Conservation (phyloP, 2,797 vertebrate species). For the Rhinatrema bivittatum region DNA sequence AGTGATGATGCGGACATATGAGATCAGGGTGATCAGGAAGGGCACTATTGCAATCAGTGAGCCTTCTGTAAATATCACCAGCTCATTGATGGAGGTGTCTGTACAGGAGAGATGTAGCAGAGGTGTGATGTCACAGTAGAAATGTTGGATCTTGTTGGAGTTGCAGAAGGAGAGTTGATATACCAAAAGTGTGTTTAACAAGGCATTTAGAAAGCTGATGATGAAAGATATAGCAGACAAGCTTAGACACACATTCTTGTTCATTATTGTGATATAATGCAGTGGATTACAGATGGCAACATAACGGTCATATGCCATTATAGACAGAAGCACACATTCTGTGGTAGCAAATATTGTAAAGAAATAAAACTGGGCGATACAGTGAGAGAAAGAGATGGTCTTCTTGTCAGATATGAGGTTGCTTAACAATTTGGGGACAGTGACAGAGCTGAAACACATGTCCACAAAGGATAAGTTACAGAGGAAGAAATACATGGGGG, state of each 20-base stretch:
- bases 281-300: constrained; percentile 34
- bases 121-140: constrained; percentile 4
- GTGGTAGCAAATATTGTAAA: constrained; percentile 31
- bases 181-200: background rate
- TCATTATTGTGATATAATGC: constrained; percentile 22
- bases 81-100: too few relatives aligned
- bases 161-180: background rate
- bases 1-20: constrained; percentile 20
- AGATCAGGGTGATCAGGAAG: constrained; percentile 13
- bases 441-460: constrained; percentile 26
- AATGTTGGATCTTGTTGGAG: background rate
- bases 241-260: constrained; percentile 9
- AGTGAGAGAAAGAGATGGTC: constrained; percentile 19
- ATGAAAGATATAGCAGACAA: constrained; percentile 25
- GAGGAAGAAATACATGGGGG: too few relatives aligned
- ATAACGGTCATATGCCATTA: constrained; percentile 33
- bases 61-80: background rate
- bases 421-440: constrained; percentile 5
- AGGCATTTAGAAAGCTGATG: constrained; percentile 1
- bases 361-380: constrained; percentile 30
- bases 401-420: constrained; percentile 1
- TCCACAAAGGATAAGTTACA: constrained; percentile 33
- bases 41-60: background rate
- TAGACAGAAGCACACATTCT: constrained; percentile 33
- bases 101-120: background rate